These are phyloP conservation scores for Protonibea diacanthus DNA, from an alignment of 2,797 vertebrate genomes.

Conservation along the genomic window DNA sequence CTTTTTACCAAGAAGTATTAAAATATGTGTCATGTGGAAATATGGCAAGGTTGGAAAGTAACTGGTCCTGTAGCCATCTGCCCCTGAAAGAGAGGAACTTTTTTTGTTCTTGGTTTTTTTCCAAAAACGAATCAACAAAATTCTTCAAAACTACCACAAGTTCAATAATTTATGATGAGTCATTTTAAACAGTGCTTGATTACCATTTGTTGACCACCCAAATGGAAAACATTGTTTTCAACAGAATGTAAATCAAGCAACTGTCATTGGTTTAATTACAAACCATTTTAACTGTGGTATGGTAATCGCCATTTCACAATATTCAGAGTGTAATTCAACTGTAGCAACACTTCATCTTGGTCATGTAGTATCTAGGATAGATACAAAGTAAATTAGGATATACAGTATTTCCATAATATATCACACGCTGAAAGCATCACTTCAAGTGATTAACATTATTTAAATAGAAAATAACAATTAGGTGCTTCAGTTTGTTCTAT, in stretches of 20 bases:
- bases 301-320: slow-evolving; percentile 11
- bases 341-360: slow-evolving; percentile 23
- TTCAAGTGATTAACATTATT: slow-evolving; percentile 30
- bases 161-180: background rate
- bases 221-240: slow-evolving; percentile 12
- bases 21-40: slow-evolving; percentile 6
- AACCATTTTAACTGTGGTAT: slow-evolving; percentile 10
- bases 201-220: background rate
- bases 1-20: slow-evolving; percentile 1
- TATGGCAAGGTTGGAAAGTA: background rate
- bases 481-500: slow-evolving; percentile 5
- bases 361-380: slow-evolving; percentile 22
- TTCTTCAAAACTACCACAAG: background rate
- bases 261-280: background rate
- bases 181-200: background rate
- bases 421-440: slow-evolving; percentile 13
- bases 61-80: background rate
- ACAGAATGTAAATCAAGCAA: slow-evolving; percentile 14
- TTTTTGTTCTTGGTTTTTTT: background rate
- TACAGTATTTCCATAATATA: slow-evolving; percentile 20
- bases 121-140: background rate
- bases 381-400: slow-evolving; percentile 20
- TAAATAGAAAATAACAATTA: background rate
- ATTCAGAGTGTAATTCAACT: slow-evolving; percentile 31
- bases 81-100: background rate